phyloP scores from a whole-genome alignment of 2,888 invertebrate species.

The Malachius bipustulatus region DNA sequence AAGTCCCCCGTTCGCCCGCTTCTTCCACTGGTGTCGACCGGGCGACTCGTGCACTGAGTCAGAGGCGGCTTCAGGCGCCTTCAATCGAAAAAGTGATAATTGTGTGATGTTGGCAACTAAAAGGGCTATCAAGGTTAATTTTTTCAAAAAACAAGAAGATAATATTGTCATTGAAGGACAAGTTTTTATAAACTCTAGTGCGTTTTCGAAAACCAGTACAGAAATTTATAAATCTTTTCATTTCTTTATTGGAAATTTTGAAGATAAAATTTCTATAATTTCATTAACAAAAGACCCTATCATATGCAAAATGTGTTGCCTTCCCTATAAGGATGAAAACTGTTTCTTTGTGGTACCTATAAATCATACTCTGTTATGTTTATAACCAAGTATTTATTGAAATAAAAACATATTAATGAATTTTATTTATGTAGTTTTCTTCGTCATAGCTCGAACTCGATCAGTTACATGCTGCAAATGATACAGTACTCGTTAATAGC shows the following conservation, averaged over 20 bases:
- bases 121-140: constrained; percentile 2
- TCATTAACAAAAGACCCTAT: constrained; percentile 2
- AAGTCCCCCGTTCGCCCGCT: too few species aligned
- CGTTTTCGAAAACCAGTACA: not conserved
- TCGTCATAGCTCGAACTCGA: not conserved
- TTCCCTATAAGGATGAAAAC: constrained; percentile 5
- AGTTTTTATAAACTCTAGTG: constrained; percentile 1
- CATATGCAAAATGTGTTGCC: constrained; percentile 10
- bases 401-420: too few species aligned
- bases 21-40: too few species aligned
- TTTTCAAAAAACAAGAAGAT: constrained; percentile 3
- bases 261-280: constrained; percentile 3
- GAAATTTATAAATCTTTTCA: constrained; percentile 5
- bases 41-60: too few species aligned
- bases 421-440: too few species aligned
- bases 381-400: not conserved
- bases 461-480: constrained; percentile 9
- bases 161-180: constrained; percentile 4
- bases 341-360: constrained; percentile 9
- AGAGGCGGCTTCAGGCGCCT: too few species aligned
- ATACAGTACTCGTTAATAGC: constrained; percentile 9
- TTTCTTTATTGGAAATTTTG: constrained; percentile 8
- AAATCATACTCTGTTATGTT: constrained; percentile 6
- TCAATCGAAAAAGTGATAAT: constrained; percentile 9
- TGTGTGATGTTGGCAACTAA: constrained; percentile 9